Evolutionary conservation across 2,113 vertebrate species (phyloP).

Genomic region (Callaeas wilsoni): DNA sequence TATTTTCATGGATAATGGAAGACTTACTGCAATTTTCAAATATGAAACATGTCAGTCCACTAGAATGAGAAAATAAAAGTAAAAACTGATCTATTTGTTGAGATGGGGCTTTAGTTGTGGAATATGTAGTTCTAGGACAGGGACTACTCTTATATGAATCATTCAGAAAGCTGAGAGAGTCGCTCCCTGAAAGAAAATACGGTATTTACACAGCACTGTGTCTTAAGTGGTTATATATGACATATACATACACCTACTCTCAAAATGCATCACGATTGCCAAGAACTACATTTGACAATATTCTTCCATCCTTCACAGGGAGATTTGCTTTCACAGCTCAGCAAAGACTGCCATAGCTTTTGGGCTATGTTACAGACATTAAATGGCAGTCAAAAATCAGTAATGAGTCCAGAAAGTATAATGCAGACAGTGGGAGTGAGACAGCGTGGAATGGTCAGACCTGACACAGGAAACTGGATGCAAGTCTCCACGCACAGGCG

Average conservation of each 20-base stretch:
- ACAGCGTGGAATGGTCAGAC: neutral
- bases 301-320: neutral
- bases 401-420: neutral
- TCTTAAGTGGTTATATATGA: neutral
- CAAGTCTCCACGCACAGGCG: fast-evolving
- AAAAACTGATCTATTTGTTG: neutral
- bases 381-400: neutral
- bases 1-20: neutral
- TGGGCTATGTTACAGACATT: neutral
- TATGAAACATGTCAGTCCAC: neutral
- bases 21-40: neutral
- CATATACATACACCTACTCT: neutral
- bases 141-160: neutral
- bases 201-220: neutral
- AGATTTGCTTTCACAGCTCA: neutral
- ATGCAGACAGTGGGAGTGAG: neutral
- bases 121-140: neutral
- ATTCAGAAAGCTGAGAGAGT: neutral
- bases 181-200: neutral
- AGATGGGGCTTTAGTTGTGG: neutral
- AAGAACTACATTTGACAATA: neutral
- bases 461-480: neutral
- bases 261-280: neutral
- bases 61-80: neutral
- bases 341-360: neutral